Evolutionary conservation across 2,797 vertebrate species (phyloP).

Genomic region (Enteromius viviparus): DNA sequence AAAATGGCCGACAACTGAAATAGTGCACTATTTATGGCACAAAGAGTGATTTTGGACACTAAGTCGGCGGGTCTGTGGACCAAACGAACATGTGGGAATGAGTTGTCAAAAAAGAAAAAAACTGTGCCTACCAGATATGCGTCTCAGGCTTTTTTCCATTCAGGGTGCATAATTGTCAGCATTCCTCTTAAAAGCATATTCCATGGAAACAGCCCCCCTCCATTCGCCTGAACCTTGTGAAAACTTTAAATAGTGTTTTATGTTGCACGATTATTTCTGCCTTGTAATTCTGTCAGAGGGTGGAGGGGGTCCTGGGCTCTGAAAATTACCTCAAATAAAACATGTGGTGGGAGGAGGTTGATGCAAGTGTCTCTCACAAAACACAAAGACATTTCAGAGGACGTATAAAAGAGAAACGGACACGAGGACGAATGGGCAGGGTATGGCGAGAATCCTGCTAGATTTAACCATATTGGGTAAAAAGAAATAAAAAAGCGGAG

Average conservation of each 20-base stretch:
- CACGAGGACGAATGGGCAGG: neutral
- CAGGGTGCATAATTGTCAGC: conserved; percentile 56
- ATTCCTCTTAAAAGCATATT: conserved; percentile 58
- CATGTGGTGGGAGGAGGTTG: conserved; percentile 37
- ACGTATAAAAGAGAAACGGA: conserved; percentile 31
- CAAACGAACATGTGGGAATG: conserved; percentile 15
- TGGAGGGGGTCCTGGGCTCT: conserved; percentile 57
- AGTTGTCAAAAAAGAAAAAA: conserved; percentile 6
- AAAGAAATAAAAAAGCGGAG: neutral
- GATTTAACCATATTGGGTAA: conserved; percentile 22
- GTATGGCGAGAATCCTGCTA: neutral
- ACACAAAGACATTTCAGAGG: conserved; percentile 25
- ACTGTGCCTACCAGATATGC: conserved; percentile 22
- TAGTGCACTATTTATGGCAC: neutral
- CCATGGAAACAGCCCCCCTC: conserved; percentile 54
- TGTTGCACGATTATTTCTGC: conserved; percentile 56
- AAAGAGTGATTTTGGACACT: neutral
- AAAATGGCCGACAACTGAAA: neutral
- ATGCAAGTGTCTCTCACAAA: conserved; percentile 35
- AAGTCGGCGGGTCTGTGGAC: neutral
- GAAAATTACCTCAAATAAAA: conserved; percentile 59
- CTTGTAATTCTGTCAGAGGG: conserved; percentile 59
- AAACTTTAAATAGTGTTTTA: conserved; percentile 57
- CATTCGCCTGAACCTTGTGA: conserved; percentile 43
- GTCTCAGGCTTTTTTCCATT: conserved; percentile 39